Percentiles rank a stretch among this genome's conserved stretches.
Conservation (phyloP, 1,140 invertebrate genomes). For the Acromyrmex echinatior region DNA sequence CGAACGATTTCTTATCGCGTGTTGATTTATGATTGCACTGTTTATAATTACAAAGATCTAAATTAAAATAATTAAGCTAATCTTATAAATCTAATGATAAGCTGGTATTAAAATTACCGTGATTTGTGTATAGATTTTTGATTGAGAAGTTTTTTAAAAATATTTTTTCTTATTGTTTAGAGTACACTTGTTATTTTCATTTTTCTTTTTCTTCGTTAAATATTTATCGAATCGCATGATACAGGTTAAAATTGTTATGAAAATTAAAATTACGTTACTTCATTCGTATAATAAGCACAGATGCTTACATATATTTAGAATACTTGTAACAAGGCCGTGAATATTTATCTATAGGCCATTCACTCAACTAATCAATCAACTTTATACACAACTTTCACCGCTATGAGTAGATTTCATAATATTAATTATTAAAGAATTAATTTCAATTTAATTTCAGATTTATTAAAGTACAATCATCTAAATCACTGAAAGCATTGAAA, state of each 20-base stretch:
- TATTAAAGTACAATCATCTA: background rate
- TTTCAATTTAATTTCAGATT: slow-evolving; percentile 17
- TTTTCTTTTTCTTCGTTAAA: slow-evolving; percentile 26
- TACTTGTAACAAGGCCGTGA: slow-evolving; percentile 38
- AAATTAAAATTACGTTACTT: slow-evolving; percentile 60
- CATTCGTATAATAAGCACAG: slow-evolving; percentile 74
- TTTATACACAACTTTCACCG: background rate
- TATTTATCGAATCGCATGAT: slow-evolving; percentile 59
- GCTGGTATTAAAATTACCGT: slow-evolving; percentile 79
- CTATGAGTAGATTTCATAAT: background rate
- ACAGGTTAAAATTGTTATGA: slow-evolving; percentile 64
- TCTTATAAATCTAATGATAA: slow-evolving; percentile 78
- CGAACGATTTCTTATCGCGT: slow-evolving; percentile 77
- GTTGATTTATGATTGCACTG: slow-evolving; percentile 84
- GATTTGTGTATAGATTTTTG: slow-evolving; percentile 73
- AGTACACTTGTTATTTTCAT: slow-evolving; percentile 57
- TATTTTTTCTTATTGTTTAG: slow-evolving; percentile 73
- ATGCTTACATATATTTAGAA: slow-evolving; percentile 62
- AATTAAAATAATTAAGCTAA: slow-evolving; percentile 82
- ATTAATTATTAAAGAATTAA: background rate
- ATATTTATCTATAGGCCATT: slow-evolving; percentile 36
- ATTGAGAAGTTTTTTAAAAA: slow-evolving; percentile 77
- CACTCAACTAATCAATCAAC: slow-evolving; percentile 1
- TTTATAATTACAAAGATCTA: slow-evolving; percentile 83
- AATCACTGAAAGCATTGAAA: slow-evolving; percentile 18